Base-by-base conservation (phyloP, 2,797 vertebrate genomes). In the Rallus crepitans region DNA sequence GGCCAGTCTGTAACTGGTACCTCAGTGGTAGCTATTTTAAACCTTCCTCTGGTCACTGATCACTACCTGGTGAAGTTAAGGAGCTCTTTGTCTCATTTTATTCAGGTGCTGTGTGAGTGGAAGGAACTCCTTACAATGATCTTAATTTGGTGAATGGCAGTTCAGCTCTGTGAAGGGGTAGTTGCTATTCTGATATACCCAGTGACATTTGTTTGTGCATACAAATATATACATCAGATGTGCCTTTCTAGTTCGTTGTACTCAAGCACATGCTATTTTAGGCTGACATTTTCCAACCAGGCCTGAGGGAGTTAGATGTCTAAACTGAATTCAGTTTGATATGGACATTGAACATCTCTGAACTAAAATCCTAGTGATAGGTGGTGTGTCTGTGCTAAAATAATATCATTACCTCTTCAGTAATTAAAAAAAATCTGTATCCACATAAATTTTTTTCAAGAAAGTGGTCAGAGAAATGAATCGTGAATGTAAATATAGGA, bases 231-330 rank as follows among this genome's bases (percentile, higher is more conserved):
- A 47, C 63, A 93, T 78, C 80, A 92, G 61, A 73, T 94, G 27
- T 39, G 83, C 78, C 89, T 82, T 93, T 77, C 89, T 87, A n/a
- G 6, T 82, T 66, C 9, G 70, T 78, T 94, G 78, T 96, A 9
- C 78, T 80, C 72, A 21, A 82, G 71, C 56, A 89, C 52, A 25
- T 40, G 83, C 93, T 97, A 97, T 95, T 96, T 97, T 97, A 93
- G 89, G 94, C 82, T 93, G 94, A 95, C 95, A 96, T 96, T 97
- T 97, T 87, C 90, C 87, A 92, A 47, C 50, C 37, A 65, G 76
- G 92, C 95, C 93, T 75, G 89, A 96, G 91, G 94, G 91, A 94
- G 69, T 78, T 93, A 47, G 71, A 87, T 95, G 79, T 87, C 96
- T 94, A 90, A 96, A 95, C 92, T 89, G 90, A 92, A 92, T 91